These are phyloP conservation scores for Calyptomena viridis DNA, from an alignment of 2,113 vertebrate genomes.

Conservation along the genomic window DNA sequence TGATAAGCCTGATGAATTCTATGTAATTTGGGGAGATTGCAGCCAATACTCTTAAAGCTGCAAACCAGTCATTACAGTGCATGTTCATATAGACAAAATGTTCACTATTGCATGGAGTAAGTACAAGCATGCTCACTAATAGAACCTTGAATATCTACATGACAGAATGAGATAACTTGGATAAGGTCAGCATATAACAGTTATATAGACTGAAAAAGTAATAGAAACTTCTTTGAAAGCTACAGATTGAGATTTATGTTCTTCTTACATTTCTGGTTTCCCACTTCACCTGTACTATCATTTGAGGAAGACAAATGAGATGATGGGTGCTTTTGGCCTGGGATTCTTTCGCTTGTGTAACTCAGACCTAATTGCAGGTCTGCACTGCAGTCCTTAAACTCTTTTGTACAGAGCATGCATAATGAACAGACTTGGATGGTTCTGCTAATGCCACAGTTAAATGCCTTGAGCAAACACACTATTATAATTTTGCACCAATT, in stretches of 20 bases:
- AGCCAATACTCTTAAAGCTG: background rate
- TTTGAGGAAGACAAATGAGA: background rate
- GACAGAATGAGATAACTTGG: background rate
- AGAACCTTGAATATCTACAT: background rate
- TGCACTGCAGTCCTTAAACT: background rate
- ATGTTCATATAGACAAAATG: background rate
- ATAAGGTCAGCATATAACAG: background rate
- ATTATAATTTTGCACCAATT: conserved; percentile 48
- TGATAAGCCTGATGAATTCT: background rate
- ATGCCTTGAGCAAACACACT: conserved; percentile 59
- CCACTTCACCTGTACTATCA: background rate
- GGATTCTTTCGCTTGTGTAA: background rate
- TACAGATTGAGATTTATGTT: background rate
- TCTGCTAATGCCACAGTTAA: conserved; percentile 1
- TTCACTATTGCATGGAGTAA: background rate
- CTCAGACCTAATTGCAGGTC: conserved; percentile 25
- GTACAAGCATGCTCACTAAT: background rate
- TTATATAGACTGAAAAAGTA: background rate
- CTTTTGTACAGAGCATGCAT: background rate
- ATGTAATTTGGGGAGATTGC: background rate
- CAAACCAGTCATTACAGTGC: background rate
- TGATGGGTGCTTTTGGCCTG: background rate
- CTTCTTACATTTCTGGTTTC: background rate
- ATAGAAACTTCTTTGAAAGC: background rate
- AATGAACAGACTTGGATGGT: conserved; percentile 8